A percentile compares a stretch with the other conserved stretches of the same genome.
These are phyloP conservation scores for Elegia similella DNA, from an alignment of 2,888 invertebrate species.

Conservation along the genomic window DNA sequence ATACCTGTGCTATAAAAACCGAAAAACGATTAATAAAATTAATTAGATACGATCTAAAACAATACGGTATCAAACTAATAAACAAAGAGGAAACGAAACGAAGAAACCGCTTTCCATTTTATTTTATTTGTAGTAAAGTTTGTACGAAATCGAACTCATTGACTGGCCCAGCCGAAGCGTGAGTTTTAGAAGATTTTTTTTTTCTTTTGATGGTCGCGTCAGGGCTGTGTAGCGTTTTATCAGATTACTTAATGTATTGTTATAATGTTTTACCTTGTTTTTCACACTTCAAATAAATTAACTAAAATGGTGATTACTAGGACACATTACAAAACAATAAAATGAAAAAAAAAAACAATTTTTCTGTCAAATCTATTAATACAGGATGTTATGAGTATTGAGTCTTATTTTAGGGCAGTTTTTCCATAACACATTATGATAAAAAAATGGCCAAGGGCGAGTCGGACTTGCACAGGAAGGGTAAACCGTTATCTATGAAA, in stretches of 20 bases:
- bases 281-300: too few species aligned
- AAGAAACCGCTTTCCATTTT: slow-evolving; percentile 14
- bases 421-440: too few species aligned
- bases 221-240: background rate
- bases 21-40: background rate
- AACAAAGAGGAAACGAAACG: slow-evolving; percentile 12
- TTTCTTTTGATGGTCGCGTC: slow-evolving; percentile 24
- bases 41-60: background rate
- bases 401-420: too few species aligned
- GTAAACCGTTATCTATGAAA: too few species aligned
- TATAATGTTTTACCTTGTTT: too few species aligned
- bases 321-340: too few species aligned
- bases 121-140: slow-evolving; percentile 27
- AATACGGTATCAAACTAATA: slow-evolving; percentile 10
- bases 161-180: slow-evolving; percentile 38
- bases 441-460: too few species aligned
- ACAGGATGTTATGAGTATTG: too few species aligned
- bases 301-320: too few species aligned
- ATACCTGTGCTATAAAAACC: background rate
- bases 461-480: too few species aligned
- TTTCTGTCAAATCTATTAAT: too few species aligned
- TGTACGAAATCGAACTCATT: slow-evolving; percentile 38
- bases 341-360: too few species aligned
- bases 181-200: slow-evolving; percentile 39
- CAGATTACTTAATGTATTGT: background rate